Evolutionary conservation across 2,113 vertebrate species (phyloP), one percentile per base, ranked within the genome.

Genomic region (Hystrix brachyura): DNA sequence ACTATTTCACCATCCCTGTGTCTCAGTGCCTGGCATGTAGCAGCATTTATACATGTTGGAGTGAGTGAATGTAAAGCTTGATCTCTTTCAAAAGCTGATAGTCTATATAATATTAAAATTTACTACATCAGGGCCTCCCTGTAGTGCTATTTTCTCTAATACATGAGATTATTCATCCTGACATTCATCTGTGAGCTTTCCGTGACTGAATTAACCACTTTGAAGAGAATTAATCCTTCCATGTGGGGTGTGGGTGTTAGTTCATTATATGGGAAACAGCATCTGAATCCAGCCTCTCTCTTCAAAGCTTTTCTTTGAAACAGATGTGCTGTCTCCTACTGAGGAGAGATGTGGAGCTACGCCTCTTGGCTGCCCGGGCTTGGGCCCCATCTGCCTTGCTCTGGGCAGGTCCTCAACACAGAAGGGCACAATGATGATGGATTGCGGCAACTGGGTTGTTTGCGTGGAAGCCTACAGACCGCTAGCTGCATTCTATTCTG

Each of bases 281-380:
- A 48, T 94, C 91, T 81, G 62, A 91, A 79, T 81, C n/a, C 62
- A 83, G 57, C 46, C 82, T 87, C 29, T 38, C 65, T 57, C 57
- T 85, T 86, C 57, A 92, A 86, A 95, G 32, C 64, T 88, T 94
- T 93, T 48, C 87, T 95, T 94, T 88, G 92, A 74, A 96, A 88
- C 85, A 92, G 79, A 78, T 94, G 67, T 67, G 48, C 25, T 94
- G 2, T 87, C 23, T 96, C 57, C 84, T 74, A 51, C 57, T 60
- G 90, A 89, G 79, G 76, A 55, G 78, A 46, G 46, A 92, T 90
- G 46, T 84, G 43, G 67, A 27, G 27, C 13, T 46, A 79, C 0
- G 0, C 57, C 32, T 91, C 34, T 82, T 86, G 79, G 78, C 71
- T 53, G n/a, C 69, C n/a, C 8, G 11, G 18, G 25, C 27, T 90